phyloP scores from a whole-genome alignment of 2,113 vertebrate genomes.

The Ariopsis seemanni region DNA sequence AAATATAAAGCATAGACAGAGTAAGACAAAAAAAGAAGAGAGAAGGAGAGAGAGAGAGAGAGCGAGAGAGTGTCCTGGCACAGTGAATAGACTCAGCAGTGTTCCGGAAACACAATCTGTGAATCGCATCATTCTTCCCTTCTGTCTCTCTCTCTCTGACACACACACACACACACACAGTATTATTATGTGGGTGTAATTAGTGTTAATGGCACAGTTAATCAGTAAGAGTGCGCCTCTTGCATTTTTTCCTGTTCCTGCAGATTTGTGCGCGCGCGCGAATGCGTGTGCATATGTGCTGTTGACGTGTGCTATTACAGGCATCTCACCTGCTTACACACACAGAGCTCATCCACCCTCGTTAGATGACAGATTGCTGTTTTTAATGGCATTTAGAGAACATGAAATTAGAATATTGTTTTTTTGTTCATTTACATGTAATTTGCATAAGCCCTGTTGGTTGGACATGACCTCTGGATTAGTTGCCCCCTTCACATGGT shows the following conservation, averaged over 20 bases:
- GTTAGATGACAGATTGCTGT: conserved; percentile 47
- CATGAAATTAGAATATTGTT: conserved; percentile 45
- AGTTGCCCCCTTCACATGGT: neutral
- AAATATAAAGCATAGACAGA: no score
- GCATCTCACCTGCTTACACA: conserved; percentile 9
- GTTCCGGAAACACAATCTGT: conserved; percentile 64
- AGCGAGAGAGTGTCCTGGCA: conserved; percentile 20
- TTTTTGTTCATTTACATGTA: conserved; percentile 37
- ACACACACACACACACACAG: conserved; percentile 55
- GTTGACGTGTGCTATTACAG: conserved; percentile 22
- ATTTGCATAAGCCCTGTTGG: conserved; percentile 38
- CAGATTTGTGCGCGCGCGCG: conserved; percentile 7
- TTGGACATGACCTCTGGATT: conserved; percentile 20
- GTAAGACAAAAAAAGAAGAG: no score
- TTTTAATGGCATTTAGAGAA: conserved; percentile 48
- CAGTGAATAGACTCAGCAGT: conserved; percentile 12
- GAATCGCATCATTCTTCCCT: neutral
- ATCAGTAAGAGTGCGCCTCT: conserved; percentile 20
- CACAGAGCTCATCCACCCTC: conserved; percentile 1
- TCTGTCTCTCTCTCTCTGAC: neutral
- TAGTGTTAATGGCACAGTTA: conserved; percentile 23
- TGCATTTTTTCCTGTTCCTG: conserved; percentile 17
- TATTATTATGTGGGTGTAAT: conserved; percentile 22
- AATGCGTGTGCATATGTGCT: conserved; percentile 12
- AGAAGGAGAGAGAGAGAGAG: no score